Evolutionary conservation across 2,113 vertebrate species (phyloP).

Genomic region (Panthera uncia): DNA sequence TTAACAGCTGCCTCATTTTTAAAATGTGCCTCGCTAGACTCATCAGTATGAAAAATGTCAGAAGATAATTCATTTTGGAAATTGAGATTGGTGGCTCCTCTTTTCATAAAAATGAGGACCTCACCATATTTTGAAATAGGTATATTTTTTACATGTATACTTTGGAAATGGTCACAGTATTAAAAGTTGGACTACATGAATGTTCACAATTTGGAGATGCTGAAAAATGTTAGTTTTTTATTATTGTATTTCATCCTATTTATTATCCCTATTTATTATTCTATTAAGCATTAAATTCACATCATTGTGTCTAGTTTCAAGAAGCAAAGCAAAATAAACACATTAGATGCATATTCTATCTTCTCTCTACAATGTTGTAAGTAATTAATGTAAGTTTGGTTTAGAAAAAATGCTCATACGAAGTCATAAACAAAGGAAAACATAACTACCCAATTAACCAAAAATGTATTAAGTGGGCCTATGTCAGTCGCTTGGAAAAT

Average conservation of each 20-base stretch:
- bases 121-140: neutral
- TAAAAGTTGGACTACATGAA: neutral
- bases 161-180: neutral
- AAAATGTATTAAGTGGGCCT: neutral
- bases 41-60: slow-evolving; percentile 76
- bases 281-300: neutral
- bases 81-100: neutral
- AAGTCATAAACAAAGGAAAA: neutral
- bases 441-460: neutral
- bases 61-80: neutral
- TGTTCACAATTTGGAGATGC: neutral
- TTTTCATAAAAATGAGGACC: neutral
- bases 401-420: neutral
- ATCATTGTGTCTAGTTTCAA: neutral
- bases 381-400: neutral
- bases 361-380: neutral
- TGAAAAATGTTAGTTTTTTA: neutral
- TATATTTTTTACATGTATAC: neutral
- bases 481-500: neutral
- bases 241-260: too few species aligned
- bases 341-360: neutral
- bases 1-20: slow-evolving; percentile 89
- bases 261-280: too few species aligned
- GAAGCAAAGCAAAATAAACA: neutral
- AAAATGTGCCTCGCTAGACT: slow-evolving; percentile 85